These are phyloP conservation scores for Drosophila pseudotalamancana DNA, from an alignment of 2,888 invertebrate species.

Conservation along the genomic window DNA sequence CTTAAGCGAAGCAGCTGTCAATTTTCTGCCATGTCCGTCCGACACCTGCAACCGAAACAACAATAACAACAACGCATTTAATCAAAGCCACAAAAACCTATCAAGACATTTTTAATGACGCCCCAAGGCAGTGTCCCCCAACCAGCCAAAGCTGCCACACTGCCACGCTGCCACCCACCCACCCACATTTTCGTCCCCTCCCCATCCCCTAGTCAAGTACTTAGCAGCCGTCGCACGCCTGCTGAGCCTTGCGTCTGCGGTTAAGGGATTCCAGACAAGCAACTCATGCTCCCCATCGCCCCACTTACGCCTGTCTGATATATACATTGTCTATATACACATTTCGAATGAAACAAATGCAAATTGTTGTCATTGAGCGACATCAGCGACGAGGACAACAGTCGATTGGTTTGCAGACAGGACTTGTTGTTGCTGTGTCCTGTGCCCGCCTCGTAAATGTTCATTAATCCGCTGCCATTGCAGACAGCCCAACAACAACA, in stretches of 20 bases:
- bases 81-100: conserved; percentile 71
- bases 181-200: too few species aligned
- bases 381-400: conserved; percentile 30
- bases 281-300: neutral
- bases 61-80: conserved; percentile 38
- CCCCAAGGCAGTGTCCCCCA: conserved; percentile 19
- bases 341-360: conserved; percentile 69
- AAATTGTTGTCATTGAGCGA: conserved; percentile 71
- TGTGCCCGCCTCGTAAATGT: conserved; percentile 43
- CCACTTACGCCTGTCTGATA: conserved; percentile 7
- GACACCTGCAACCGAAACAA: conserved; percentile 9
- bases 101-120: conserved; percentile 76
- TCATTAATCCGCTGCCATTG: conserved; percentile 56
- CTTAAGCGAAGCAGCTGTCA: conserved; percentile 29
- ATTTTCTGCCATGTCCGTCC: conserved; percentile 25
- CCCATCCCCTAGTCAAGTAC: too few species aligned
- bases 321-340: conserved; percentile 25
- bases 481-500: conserved; percentile 32
- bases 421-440: conserved; percentile 11
- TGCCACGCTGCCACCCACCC: too few species aligned
- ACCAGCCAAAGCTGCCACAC: too few species aligned
- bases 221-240: conserved; percentile 9
- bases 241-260: conserved; percentile 33
- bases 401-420: conserved; percentile 47
- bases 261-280: conserved; percentile 31